These are phyloP conservation scores for Bothrops jararaca DNA, from an alignment of 2,113 vertebrate genomes.

Conservation along the genomic window DNA sequence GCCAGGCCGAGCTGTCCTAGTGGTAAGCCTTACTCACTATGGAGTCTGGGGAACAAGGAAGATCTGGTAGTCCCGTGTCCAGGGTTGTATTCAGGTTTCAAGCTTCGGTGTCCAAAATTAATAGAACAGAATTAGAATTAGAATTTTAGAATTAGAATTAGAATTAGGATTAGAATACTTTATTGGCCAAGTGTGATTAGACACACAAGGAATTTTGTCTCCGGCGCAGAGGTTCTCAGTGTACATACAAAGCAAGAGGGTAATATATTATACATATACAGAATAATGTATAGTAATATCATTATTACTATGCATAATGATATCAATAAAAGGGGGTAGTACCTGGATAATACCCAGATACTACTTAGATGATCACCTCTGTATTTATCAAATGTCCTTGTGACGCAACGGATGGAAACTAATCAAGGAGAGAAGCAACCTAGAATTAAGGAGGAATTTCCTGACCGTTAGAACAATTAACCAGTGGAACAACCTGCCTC, in stretches of 20 bases:
- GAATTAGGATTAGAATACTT: not conserved
- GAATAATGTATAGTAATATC: not conserved
- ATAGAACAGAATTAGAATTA: not conserved
- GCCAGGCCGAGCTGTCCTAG: conserved; percentile 54
- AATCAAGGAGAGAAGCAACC: no score
- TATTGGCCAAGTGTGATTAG: not conserved
- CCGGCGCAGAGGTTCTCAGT: not conserved
- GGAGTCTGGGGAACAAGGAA: not conserved
- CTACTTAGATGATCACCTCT: not conserved
- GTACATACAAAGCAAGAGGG: not conserved
- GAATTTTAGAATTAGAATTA: not conserved
- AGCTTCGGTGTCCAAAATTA: not conserved
- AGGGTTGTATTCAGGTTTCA: no score
- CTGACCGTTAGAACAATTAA: no score
- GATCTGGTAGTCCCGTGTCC: not conserved
- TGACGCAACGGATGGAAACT: no score
- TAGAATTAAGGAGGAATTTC: no score
- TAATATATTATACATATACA: not conserved
- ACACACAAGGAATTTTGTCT: not conserved
- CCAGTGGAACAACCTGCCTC: no score
- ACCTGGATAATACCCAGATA: no score
- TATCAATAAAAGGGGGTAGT: no score
- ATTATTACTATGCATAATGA: not conserved
- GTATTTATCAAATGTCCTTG: not conserved
- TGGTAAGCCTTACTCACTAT: conserved; percentile 13